Evolutionary conservation across 2,797 vertebrate genomes (phyloP).

Genomic region (Smutsia temminckii): DNA sequence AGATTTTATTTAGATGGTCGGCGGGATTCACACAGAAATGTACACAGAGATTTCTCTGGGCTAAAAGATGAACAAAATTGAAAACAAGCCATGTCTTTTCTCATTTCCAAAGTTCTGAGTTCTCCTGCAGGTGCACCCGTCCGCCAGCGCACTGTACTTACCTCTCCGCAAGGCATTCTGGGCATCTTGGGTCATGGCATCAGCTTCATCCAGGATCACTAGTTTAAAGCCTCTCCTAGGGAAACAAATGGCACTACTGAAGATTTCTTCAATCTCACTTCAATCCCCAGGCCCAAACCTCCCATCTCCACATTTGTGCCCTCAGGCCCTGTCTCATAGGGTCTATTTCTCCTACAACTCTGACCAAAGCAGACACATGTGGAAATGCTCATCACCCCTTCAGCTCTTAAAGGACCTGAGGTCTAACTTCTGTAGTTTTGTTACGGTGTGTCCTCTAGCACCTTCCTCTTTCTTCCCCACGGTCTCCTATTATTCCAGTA

Average conservation of each 20-base stretch:
- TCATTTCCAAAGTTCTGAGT: not conserved
- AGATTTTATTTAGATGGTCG: not conserved
- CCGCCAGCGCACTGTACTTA: conserved; percentile 65
- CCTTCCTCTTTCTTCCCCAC: fast-evolving
- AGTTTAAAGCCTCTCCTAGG: conserved; percentile 97
- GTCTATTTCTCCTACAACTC: not conserved
- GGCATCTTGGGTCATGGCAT: conserved; percentile 99
- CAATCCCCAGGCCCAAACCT: not conserved
- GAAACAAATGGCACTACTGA: not conserved
- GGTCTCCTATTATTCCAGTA: fast-evolving
- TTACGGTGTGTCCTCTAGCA: not conserved
- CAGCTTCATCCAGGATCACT: conserved; percentile 97
- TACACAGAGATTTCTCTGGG: not conserved
- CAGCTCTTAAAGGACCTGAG: not conserved
- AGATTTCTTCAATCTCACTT: not conserved
- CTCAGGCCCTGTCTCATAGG: not conserved
- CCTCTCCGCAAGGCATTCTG: conserved; percentile 98
- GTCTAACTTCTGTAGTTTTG: not conserved
- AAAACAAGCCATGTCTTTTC: fast-evolving
- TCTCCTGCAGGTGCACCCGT: not conserved
- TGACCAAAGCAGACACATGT: not conserved
- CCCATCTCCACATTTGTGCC: not conserved
- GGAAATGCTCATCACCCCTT: not conserved
- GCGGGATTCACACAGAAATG: not conserved
- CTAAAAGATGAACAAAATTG: not conserved